Base-by-base conservation (phyloP, 2,113 vertebrate genomes). In the Melospiza georgiana region DNA sequence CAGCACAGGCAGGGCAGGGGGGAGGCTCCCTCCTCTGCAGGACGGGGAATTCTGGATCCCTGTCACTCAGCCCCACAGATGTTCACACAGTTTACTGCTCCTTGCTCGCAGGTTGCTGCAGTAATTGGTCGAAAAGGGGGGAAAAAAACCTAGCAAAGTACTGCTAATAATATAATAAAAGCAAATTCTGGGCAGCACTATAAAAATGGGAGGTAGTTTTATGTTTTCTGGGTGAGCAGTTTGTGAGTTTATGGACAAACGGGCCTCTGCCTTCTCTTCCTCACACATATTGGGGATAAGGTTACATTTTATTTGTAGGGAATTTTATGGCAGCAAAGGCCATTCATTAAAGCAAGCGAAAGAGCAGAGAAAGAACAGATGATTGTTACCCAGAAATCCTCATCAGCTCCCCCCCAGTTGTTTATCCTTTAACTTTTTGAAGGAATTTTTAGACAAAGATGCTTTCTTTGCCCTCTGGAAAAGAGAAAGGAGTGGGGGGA, bases 361-460 rank as follows among this genome's bases (percentile, higher is more conserved):
- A 58, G 43, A 63, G 87, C 76, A 95, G 93, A 94, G 91, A 63
- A 91, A 94, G 80, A 86, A 31, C 89, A 97, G 94, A 92, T 72
- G 85, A 89, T 93, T 28, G 18, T 76, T 84, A 84, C 41, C 74
- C 59, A 44, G 87, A 80, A 95, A 83, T 75, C 79, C 94, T 68
- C 79, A 20, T 74, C 82, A 12, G 68, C 58, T 87, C 93, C 88
- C 93, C 93, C 35, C 9, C 6, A 30, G 51, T 85, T 72, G 73
- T 97, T 97, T 96, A 91, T 93, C 86, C 83, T 91, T 66, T 27
- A 80, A 87, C 87, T 59, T 90, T 92, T 95, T 92, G n/a, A 67
- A 76, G 94, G 95, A 90, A 94, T 95, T 94, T 85, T 81, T 52
- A 90, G 89, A 97, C 97, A 97, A 97, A 97, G 97, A 95, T 86